Evolutionary conservation across 1,140 invertebrate genomes (phyloP).

Genomic region (Nixonia krombeini): DNA sequence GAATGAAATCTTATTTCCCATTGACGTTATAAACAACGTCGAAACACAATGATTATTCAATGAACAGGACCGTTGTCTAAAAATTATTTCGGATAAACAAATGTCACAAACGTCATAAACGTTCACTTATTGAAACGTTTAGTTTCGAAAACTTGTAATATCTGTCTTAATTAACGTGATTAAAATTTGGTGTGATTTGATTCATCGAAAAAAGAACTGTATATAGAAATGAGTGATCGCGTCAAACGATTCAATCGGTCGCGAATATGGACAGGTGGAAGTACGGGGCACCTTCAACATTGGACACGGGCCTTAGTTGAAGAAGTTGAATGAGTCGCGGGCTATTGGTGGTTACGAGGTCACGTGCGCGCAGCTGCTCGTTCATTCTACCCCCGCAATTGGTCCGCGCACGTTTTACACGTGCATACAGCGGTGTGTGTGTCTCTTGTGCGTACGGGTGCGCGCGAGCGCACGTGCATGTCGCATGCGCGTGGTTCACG

Average conservation of each 20-base stretch:
- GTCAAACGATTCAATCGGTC: no score
- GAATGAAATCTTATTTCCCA: no score
- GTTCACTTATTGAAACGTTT: neutral
- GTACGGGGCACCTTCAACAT: neutral
- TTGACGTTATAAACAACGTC: no score
- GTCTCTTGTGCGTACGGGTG: constrained; percentile 2
- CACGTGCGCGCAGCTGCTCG: constrained; percentile 46
- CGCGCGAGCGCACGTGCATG: neutral
- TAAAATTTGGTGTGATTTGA: no score
- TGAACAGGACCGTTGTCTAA: no score
- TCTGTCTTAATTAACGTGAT: no score
- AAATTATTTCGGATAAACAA: neutral
- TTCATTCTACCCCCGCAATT: constrained; percentile 50
- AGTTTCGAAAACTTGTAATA: no score
- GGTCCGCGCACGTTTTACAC: constrained; percentile 32
- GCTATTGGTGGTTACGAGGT: constrained; percentile 47
- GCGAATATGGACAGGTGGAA: no score
- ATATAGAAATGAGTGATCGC: no score
- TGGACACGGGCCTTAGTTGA: constrained; percentile 26
- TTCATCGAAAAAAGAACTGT: no score
- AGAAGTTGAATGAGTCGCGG: constrained; percentile 48
- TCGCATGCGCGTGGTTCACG: neutral
- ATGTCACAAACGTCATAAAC: neutral
- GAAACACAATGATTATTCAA: no score
- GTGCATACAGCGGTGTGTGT: neutral